phyloP scores from a whole-genome alignment of 2,888 invertebrate genomes.

The Heterodera filipjevi region DNA sequence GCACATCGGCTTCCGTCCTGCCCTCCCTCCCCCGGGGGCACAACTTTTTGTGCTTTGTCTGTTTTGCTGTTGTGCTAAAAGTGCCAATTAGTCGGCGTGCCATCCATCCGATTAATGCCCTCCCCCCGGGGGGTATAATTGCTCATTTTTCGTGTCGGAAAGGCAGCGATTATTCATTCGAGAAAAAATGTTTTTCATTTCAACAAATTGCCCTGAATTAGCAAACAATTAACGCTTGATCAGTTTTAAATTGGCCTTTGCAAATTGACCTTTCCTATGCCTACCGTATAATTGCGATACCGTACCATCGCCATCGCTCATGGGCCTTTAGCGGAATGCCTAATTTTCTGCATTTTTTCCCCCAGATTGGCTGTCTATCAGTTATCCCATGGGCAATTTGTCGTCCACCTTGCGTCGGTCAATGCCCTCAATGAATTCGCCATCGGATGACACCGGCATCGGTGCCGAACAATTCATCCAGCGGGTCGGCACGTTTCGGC shows the following conservation, averaged over 20 bases:
- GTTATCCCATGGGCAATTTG: constrained; percentile 25
- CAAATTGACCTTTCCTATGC: no score
- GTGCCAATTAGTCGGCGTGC: background rate
- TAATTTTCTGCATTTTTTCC: no score
- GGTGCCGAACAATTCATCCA: background rate
- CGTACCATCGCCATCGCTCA: no score
- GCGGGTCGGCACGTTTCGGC: background rate
- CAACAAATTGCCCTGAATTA: background rate
- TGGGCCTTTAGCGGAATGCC: no score
- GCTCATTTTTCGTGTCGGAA: background rate
- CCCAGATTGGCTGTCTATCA: constrained; percentile 6
- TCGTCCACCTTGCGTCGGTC: constrained; percentile 9
- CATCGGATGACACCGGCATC: background rate
- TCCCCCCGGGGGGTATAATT: background rate
- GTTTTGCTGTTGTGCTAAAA: background rate
- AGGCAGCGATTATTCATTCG: background rate
- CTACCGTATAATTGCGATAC: no score
- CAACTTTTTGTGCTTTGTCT: background rate
- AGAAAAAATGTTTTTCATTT: background rate
- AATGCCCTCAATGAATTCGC: constrained; percentile 20
- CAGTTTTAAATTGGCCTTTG: no score
- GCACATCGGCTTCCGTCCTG: background rate
- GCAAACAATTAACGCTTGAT: background rate
- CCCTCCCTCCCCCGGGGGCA: background rate
- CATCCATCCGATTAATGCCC: background rate